Evolutionary conservation across 2,797 vertebrate genomes (phyloP).

Genomic region (Bovichtus variegatus): DNA sequence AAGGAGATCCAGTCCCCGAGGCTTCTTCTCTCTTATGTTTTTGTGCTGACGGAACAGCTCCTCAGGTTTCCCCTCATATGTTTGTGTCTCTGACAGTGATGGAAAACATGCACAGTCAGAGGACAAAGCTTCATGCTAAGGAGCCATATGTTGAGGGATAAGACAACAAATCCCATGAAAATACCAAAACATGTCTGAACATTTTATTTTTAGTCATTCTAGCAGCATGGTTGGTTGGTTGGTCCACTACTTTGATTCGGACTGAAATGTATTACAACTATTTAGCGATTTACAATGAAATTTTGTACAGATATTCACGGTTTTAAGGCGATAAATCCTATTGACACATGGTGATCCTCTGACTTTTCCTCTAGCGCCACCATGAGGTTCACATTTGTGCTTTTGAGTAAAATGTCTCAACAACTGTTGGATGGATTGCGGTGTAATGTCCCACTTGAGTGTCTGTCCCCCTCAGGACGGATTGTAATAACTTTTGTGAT

Average conservation of each 20-base stretch:
- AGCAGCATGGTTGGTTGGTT: not conserved
- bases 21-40: conserved; percentile 50
- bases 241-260: not conserved
- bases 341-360: not conserved
- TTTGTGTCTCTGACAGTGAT: conserved; percentile 42
- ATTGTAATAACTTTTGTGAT: not conserved
- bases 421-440: not conserved
- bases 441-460: not conserved
- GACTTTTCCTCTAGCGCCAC: not conserved
- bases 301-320: not conserved
- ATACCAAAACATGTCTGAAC: not conserved
- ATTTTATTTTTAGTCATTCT: conserved; percentile 10
- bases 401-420: not conserved
- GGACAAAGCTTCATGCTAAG: conserved; percentile 30
- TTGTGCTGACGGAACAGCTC: conserved; percentile 58
- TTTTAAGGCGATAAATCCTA: not conserved
- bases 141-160: not conserved
- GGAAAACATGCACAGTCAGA: conserved; percentile 57
- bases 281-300: not conserved
- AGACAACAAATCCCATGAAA: not conserved
- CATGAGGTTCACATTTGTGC: not conserved
- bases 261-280: not conserved
- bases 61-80: conserved; percentile 50
- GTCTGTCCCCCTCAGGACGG: not conserved
- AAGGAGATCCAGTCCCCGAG: conserved; percentile 47